Evolutionary conservation across 2,113 vertebrate genomes (phyloP), one percentile per base, ranked within the genome.

Genomic region (Tiliqua scincoides): DNA sequence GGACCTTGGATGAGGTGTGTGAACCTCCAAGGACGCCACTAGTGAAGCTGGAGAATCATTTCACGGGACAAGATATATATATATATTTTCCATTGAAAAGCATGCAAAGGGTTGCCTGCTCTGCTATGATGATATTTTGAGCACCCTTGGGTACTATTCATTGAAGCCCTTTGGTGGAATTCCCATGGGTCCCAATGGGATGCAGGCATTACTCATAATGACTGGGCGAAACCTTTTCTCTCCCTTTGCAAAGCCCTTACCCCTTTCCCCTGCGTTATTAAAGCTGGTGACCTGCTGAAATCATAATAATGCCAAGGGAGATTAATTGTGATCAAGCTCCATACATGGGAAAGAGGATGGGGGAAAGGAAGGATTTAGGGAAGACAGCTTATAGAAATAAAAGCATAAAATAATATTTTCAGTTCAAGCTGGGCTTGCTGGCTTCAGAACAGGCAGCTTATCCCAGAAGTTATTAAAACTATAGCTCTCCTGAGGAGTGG

Each of bases 321-420:
- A 63, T 73, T 4, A 68, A 23, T 72, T 83, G 37, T 78, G n/a
- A 83, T 62, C 27, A 52, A 52, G n/a, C 21, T 37, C n/a, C 65
- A 37, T 40, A 70, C 21, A n/a, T 40, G 62, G 59, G 32, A 54
- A 62, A 63, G 30, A 18, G 87, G 86, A 81, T 77, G 61, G 62
- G 79, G 65, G 61, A 75, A 89, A 91, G 89, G 82, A 63, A 91
- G 67, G 79, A 89, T 87, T 78, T 90, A 90, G 82, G 80, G 72
- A 92, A 93, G 88, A 76, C 59, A 89, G 63, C 85, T 92, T 73
- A 85, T 87, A 91, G 89, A 89, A 89, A 72, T 81, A 87, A 87
- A 92, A 91, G 71, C 48, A 89, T 2, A 40, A 87, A 79, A 93
- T 79, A 67, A 61, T 70, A 84, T 87, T 92, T 87, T 79, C 84